Percentiles rank a stretch among this genome's conserved stretches.
Conservation (phyloP, 1,140 invertebrate species). For the Drosophila cardini region DNA sequence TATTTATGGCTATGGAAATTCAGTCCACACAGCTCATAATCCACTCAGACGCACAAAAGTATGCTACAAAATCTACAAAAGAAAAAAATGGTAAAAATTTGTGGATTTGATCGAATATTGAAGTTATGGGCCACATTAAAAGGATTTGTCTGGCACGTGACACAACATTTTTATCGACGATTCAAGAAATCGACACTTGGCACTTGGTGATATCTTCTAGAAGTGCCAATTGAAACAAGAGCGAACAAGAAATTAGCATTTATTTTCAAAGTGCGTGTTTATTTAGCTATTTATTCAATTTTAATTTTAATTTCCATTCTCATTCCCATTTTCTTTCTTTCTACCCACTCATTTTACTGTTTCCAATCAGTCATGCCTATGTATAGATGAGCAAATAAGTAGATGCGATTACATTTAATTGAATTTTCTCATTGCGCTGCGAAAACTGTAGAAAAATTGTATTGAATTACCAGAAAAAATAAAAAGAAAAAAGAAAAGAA, state of each 20-base stretch:
- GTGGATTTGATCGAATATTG: slow-evolving; percentile 40
- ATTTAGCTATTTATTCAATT: slow-evolving; percentile 81
- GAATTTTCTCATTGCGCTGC: slow-evolving; percentile 57
- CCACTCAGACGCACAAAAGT: slow-evolving; percentile 9
- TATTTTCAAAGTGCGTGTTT: slow-evolving; percentile 72
- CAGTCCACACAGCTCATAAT: slow-evolving; percentile 10
- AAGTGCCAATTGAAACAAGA: slow-evolving; percentile 63
- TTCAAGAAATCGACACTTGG: slow-evolving; percentile 28
- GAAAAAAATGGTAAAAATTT: background rate
- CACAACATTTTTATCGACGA: slow-evolving; percentile 22
- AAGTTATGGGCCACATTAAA: slow-evolving; percentile 77
- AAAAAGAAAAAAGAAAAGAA: slow-evolving; percentile 43
- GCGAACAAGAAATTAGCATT: slow-evolving; percentile 73
- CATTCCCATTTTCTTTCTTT: slow-evolving; percentile 15
- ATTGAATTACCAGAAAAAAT: slow-evolving; percentile 69
- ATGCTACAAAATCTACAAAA: background rate
- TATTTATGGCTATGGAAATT: background rate
- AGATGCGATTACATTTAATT: slow-evolving; percentile 83
- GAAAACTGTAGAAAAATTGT: slow-evolving; percentile 62
- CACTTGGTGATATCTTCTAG: slow-evolving; percentile 10
- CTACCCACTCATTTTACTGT: slow-evolving; percentile 9
- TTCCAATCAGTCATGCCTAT: slow-evolving; percentile 68
- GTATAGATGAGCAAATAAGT: slow-evolving; percentile 40
- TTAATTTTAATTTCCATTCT: slow-evolving; percentile 49
- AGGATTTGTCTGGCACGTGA: slow-evolving; percentile 75